These are phyloP conservation scores for Callocephalon fimbriatum DNA, from an alignment of 2,113 vertebrate genomes.

Conservation along the genomic window DNA sequence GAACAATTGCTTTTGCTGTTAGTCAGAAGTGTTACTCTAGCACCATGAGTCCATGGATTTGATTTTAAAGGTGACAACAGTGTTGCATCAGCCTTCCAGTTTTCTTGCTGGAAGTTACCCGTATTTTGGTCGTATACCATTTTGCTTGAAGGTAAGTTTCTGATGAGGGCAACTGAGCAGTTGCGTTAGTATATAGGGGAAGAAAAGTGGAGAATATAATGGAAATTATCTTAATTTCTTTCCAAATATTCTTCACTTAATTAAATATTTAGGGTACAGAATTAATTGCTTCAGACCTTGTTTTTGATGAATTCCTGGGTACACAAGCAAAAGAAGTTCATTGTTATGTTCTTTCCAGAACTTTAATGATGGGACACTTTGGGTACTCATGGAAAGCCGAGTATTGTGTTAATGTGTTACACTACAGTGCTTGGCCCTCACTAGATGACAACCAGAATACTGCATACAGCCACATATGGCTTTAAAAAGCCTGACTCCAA, in stretches of 20 bases:
- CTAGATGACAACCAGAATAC: background rate
- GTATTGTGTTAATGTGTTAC: background rate
- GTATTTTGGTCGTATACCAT: background rate
- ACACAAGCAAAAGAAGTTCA: background rate
- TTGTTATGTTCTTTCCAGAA: background rate
- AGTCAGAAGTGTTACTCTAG: background rate
- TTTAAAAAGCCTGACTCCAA: background rate
- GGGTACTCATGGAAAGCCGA: background rate
- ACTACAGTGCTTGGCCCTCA: background rate
- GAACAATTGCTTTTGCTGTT: background rate
- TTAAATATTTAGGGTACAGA: constrained; percentile 1
- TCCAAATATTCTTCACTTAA: background rate
- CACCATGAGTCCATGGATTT: background rate
- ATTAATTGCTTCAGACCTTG: background rate
- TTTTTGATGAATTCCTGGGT: background rate
- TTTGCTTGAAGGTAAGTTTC: background rate
- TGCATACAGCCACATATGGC: background rate
- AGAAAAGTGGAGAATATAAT: background rate
- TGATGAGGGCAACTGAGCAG: background rate
- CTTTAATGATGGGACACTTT: background rate
- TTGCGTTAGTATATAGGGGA: background rate
- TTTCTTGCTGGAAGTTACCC: background rate
- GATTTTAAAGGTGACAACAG: background rate
- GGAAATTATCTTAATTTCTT: background rate
- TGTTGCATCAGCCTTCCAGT: background rate